These are phyloP conservation scores for Entomobrya multifasciata DNA, from an alignment of 2,888 invertebrate genomes.

Conservation along the genomic window DNA sequence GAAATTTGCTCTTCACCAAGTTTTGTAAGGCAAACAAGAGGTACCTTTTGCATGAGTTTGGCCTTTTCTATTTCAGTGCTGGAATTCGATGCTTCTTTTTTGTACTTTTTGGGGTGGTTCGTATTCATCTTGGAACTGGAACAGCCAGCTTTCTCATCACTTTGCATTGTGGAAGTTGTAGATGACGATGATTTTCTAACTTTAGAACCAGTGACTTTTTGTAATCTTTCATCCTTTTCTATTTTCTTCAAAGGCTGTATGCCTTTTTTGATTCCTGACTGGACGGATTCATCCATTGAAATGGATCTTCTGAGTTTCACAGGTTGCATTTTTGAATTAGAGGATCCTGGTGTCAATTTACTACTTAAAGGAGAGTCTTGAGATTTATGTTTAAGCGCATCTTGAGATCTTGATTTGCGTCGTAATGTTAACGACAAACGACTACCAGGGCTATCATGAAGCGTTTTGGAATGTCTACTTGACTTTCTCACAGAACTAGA, in stretches of 20 bases:
- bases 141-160: not conserved
- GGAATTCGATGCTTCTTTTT: not conserved
- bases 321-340: not conserved
- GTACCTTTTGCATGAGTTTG: not conserved
- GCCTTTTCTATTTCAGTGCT: not conserved
- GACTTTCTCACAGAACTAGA: not conserved
- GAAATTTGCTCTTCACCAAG: not conserved
- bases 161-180: not conserved
- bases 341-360: no score
- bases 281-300: not conserved
- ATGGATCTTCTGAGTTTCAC: not conserved
- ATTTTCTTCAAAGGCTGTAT: not conserved
- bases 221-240: not conserved
- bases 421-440: constrained; percentile 39
- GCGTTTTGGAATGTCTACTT: not conserved
- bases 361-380: not conserved
- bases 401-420: constrained; percentile 46
- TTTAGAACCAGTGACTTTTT: not conserved
- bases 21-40: not conserved
- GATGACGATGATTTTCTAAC: not conserved
- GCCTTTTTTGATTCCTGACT: not conserved
- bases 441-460: constrained; percentile 7
- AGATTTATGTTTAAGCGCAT: not conserved
- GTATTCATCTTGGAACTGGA: no score
- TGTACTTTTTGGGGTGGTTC: not conserved